These are phyloP conservation scores for Drosophila testacea DNA, from an alignment of 2,888 invertebrate genomes.

Conservation along the genomic window DNA sequence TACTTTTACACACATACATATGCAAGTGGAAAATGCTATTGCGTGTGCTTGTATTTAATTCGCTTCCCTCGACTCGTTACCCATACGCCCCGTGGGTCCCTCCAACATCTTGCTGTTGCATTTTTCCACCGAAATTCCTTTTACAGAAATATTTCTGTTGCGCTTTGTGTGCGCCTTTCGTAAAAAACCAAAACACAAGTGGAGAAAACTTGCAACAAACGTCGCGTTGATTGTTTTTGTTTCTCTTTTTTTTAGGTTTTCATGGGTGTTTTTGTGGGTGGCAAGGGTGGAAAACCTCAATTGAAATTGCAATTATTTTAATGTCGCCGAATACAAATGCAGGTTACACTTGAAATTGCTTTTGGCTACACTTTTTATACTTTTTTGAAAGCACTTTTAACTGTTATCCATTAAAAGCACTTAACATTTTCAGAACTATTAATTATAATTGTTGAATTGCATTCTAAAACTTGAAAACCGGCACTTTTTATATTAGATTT, in stretches of 20 bases:
- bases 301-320: conserved; percentile 10
- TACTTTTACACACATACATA: conserved; percentile 10
- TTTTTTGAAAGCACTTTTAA: neutral
- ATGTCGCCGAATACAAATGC: conserved; percentile 3
- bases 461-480: conserved; percentile 8
- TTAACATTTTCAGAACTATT: neutral
- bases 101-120: conserved; percentile 19
- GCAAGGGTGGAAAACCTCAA: neutral
- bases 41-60: conserved; percentile 49
- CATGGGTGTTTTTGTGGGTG: neutral
- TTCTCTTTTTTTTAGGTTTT: neutral
- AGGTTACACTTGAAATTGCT: neutral
- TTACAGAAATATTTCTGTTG: conserved; percentile 48
- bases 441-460: conserved; percentile 5
- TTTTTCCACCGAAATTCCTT: conserved; percentile 22
- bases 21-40: conserved; percentile 48
- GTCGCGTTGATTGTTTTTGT: conserved; percentile 16
- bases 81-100: neutral
- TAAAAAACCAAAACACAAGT: conserved; percentile 19
- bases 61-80: conserved; percentile 5
- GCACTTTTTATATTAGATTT: conserved; percentile 5
- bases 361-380: neutral
- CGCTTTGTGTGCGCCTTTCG: conserved; percentile 31
- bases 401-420: conserved; percentile 1
- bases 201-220: conserved; percentile 3